Conservation (phyloP, 2,797 vertebrate species). For the Pseudochaenichthys georgianus region DNA sequence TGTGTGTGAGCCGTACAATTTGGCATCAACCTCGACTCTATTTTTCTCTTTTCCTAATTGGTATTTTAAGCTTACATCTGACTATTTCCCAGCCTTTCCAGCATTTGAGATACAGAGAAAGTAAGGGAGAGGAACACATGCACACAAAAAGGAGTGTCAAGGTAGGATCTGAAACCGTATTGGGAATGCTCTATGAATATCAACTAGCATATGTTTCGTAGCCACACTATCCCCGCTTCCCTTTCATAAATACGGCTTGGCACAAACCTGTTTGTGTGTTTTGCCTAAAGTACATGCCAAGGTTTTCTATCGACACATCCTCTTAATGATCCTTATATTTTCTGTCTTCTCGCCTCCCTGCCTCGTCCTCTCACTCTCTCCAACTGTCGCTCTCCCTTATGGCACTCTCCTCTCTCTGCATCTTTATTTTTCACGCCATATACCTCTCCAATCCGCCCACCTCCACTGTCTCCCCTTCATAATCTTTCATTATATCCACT, state of each 20-base stretch:
- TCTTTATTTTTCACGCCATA: slow-evolving; percentile 52
- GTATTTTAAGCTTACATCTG: slow-evolving; percentile 66
- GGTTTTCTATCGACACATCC: slow-evolving; percentile 47
- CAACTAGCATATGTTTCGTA: slow-evolving; percentile 71
- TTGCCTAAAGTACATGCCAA: slow-evolving; percentile 45
- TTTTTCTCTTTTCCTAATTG: slow-evolving; percentile 36
- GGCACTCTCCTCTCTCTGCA: slow-evolving; percentile 22
- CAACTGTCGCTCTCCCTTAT: slow-evolving; percentile 28
- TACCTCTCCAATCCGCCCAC: slow-evolving; percentile 42
- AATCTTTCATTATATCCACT: slow-evolving; percentile 76
- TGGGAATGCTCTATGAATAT: slow-evolving; percentile 73
- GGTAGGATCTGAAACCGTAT: slow-evolving; percentile 70
- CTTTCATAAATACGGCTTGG: slow-evolving; percentile 74
- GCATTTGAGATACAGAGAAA: slow-evolving; percentile 47
- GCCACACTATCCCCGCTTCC: slow-evolving; percentile 56
- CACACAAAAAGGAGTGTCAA: slow-evolving; percentile 56
- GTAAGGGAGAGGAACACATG: slow-evolving; percentile 36
- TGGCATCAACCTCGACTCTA: slow-evolving; percentile 39
- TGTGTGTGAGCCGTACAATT: slow-evolving; percentile 20
- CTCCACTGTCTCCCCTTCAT: slow-evolving; percentile 50
- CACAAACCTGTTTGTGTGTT: slow-evolving; percentile 54
- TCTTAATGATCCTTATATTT: slow-evolving; percentile 66
- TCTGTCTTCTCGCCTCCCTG: slow-evolving; percentile 36
- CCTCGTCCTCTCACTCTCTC: slow-evolving; percentile 34
- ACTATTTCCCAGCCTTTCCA: slow-evolving; percentile 51